A percentile compares a stretch with the other conserved stretches of the same genome.
phyloP scores from a whole-genome alignment of 2,797 vertebrate species.

The Psittacula derbiana region DNA sequence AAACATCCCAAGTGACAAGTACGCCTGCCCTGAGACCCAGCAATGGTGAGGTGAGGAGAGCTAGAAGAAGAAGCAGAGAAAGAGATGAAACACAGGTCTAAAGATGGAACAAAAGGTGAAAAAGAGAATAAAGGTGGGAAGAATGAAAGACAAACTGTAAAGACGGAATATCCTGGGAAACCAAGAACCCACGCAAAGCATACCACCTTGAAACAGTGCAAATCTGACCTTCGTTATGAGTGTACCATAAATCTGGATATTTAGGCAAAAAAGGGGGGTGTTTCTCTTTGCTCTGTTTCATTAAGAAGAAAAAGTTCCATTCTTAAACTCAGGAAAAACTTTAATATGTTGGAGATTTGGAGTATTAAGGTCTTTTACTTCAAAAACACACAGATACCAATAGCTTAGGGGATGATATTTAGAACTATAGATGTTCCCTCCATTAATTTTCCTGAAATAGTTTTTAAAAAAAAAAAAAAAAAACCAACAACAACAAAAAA shows the following conservation, averaged over 20 bases:
- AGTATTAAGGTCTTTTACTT: not conserved
- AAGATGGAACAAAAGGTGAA: not conserved
- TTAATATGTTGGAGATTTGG: not conserved
- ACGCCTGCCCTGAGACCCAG: fast-evolving
- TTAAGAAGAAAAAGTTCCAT: not conserved
- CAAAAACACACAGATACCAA: not conserved
- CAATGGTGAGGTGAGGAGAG: fast-evolving
- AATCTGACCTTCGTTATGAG: not conserved
- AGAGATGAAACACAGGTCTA: not conserved
- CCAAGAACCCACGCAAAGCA: not conserved
- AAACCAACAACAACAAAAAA: too few relatives aligned
- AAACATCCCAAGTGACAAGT: fast-evolving
- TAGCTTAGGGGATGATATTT: not conserved
- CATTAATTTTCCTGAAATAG: not conserved
- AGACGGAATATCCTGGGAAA: not conserved
- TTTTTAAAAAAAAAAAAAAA: not conserved
- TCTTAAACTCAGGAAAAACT: not conserved
- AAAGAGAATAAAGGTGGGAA: not conserved
- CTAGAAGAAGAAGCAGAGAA: not conserved
- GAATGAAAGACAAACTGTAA: not conserved
- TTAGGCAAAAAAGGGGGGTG: fast-evolving
- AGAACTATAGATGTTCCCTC: not conserved
- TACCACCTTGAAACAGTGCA: not conserved
- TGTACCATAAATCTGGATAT: not conserved
- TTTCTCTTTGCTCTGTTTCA: not conserved